Evolutionary conservation across 2,113 vertebrate genomes (phyloP), one percentile per base, ranked within the genome.

Genomic region (Eubucco bourcierii): DNA sequence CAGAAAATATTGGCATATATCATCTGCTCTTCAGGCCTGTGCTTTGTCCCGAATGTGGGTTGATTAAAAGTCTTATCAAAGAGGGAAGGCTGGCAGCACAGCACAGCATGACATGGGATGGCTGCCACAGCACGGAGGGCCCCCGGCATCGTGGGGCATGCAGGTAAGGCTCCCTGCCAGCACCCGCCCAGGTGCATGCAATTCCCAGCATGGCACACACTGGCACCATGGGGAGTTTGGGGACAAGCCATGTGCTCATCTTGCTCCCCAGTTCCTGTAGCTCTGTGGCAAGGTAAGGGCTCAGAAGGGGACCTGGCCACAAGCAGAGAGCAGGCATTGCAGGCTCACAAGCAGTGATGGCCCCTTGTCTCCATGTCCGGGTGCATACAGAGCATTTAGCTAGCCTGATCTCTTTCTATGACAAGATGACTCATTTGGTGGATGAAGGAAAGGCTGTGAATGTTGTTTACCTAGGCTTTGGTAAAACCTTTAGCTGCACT

Each of bases 161-260:
- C 29, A 34, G 73, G 84, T 24, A 39, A 56, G 66, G 31, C 29
- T 68, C 1, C 1, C n/a, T n/a, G 65, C 68, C 64, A 65, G 64
- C 1, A 3, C 70, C 59, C 10, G 20, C 25, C 14, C 2, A 6
- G 70, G 68, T 68, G 37, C 0, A 10, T 2, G 46, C 0, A 16
- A 21, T 80, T 68, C 68, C 87, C 33, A 6, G 25, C 66, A 63
- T 14, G 6, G 78, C 65, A 88, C 14, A 7, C 74, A 52, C 55
- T 2, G 0, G 37, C 77, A 56, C 6, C 7, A 7, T 0, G 1
- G 61, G 41, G 24, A 15, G 55, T 7, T 4, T 0, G 41, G 39
- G 37, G 25, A n/a, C 12, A 6, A 84, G 46, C 34, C 2, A 1
- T 15, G 4, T 1, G 2, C 29, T 73, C n/a, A 0, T 10, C 67